A percentile compares a stretch with the other conserved stretches of the same genome.
Evolutionary conservation across 64 coral and sea anemone genomes (phyloP).

Genomic region (Porites australiensis): DNA sequence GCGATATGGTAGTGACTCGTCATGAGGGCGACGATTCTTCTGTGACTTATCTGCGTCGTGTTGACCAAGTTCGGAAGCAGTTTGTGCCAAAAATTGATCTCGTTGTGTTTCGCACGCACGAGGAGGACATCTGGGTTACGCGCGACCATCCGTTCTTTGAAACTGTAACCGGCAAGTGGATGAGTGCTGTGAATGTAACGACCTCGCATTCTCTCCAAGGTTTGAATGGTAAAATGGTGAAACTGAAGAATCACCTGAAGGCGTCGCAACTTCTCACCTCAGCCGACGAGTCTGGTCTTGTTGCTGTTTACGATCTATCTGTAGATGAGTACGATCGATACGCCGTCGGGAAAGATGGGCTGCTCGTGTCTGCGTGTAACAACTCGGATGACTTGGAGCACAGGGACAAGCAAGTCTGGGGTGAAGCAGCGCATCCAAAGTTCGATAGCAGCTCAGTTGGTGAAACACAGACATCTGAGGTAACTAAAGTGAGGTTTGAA

Average conservation of each 20-base stretch:
- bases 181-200: conserved; percentile 64
- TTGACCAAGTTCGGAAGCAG: conserved; percentile 71
- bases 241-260: conserved; percentile 54
- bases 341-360: conserved; percentile 81
- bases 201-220: conserved; percentile 65
- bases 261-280: conserved; percentile 41
- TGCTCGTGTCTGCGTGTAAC: conserved; percentile 80
- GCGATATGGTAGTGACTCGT: conserved; percentile 84
- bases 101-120: conserved; percentile 65
- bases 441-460: neutral
- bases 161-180: conserved; percentile 53
- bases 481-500: neutral
- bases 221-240: conserved; percentile 58
- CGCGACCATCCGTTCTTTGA: conserved; percentile 75
- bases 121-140: conserved; percentile 79
- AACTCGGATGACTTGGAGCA: neutral
- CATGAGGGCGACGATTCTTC: conserved; percentile 76
- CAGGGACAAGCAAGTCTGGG: conserved; percentile 85
- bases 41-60: conserved; percentile 67
- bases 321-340: conserved; percentile 92
- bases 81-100: conserved; percentile 59
- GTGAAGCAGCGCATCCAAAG: conserved; percentile 17
- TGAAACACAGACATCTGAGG: neutral
- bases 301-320: conserved; percentile 85
- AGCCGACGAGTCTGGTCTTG: neutral